Conservation (phyloP, 2,888 invertebrate genomes). For the Monopis laevigella region DNA sequence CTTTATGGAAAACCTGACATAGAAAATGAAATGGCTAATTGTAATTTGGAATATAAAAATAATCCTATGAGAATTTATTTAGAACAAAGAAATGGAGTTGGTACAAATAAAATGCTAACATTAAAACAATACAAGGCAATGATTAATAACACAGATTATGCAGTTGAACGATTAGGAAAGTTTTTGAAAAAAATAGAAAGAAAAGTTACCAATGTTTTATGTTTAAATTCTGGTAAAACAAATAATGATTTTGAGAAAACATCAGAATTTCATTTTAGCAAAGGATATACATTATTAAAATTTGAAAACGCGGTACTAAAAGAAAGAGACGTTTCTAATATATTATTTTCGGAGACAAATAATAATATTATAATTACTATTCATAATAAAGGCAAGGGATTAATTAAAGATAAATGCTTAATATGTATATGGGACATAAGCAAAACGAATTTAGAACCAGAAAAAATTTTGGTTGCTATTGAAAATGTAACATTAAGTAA, state of each 20-base stretch:
- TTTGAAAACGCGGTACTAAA: constrained; percentile 29
- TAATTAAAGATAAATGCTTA: constrained; percentile 27
- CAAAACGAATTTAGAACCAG: constrained; percentile 36
- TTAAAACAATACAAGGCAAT: constrained; percentile 37
- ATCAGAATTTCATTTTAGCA: constrained; percentile 42
- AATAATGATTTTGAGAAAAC: constrained; percentile 29
- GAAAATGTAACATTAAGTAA: constrained; percentile 38
- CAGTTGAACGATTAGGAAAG: constrained; percentile 30
- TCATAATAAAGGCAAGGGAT: constrained; percentile 29
- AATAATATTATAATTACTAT: constrained; percentile 40
- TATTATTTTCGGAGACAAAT: constrained; percentile 40
- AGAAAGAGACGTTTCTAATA: constrained; percentile 29
- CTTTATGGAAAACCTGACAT: constrained; percentile 20
- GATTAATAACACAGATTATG: constrained; percentile 36
- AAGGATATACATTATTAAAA: constrained; percentile 35
- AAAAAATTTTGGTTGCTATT: constrained; percentile 42
- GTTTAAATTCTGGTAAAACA: constrained; percentile 32
- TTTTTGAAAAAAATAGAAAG: constrained; percentile 45
- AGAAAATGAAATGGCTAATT: constrained; percentile 21
- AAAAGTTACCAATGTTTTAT: constrained; percentile 36
- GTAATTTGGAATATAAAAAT: constrained; percentile 31
- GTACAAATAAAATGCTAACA: constrained; percentile 39
- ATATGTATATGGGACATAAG: constrained; percentile 50
- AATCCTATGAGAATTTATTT: constrained; percentile 45
- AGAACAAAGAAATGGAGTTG: constrained; percentile 55